Percentiles rank a stretch among this genome's conserved stretches.
These are phyloP conservation scores for Drosophila prostipennis DNA, from an alignment of 2,888 invertebrate genomes.

Conservation along the genomic window DNA sequence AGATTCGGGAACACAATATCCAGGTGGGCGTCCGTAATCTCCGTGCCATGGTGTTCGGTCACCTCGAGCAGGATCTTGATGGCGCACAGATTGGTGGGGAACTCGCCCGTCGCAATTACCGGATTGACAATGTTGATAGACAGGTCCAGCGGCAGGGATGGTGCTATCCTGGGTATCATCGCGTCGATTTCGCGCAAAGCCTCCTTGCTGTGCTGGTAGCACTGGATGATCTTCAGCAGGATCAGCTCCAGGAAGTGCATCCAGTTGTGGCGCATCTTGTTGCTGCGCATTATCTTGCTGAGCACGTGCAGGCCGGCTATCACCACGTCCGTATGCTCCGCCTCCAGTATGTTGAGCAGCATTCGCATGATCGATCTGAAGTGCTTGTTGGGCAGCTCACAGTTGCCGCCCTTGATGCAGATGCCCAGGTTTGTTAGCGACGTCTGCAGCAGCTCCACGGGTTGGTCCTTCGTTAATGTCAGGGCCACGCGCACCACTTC, in stretches of 20 bases:
- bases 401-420: slow-evolving; percentile 85
- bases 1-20: slow-evolving; percentile 94
- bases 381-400: slow-evolving; percentile 85
- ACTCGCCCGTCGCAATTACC: slow-evolving; percentile 93
- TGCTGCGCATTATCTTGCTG: slow-evolving; percentile 92
- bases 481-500: slow-evolving; percentile 85
- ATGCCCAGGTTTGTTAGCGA: slow-evolving; percentile 84
- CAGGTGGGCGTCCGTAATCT: slow-evolving; percentile 90
- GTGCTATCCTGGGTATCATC: slow-evolving; percentile 90
- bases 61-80: slow-evolving; percentile 95
- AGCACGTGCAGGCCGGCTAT: slow-evolving; percentile 92
- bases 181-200: slow-evolving; percentile 94
- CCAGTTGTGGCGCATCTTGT: slow-evolving; percentile 91
- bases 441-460: slow-evolving; percentile 81
- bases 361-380: slow-evolving; percentile 89
- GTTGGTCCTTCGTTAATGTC: slow-evolving; percentile 80
- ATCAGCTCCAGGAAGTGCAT: slow-evolving; percentile 95
- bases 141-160: slow-evolving; percentile 91
- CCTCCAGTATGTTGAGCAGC: slow-evolving; percentile 89
- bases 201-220: slow-evolving; percentile 91
- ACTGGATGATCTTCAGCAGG: slow-evolving; percentile 93
- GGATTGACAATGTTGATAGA: slow-evolving; percentile 89
- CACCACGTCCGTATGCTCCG: slow-evolving; percentile 87
- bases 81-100: slow-evolving; percentile 95
- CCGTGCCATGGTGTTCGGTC: slow-evolving; percentile 90